Evolutionary conservation across 2,113 vertebrate species (phyloP), one percentile per base, ranked within the genome.

Genomic region (Penelope pileata): DNA sequence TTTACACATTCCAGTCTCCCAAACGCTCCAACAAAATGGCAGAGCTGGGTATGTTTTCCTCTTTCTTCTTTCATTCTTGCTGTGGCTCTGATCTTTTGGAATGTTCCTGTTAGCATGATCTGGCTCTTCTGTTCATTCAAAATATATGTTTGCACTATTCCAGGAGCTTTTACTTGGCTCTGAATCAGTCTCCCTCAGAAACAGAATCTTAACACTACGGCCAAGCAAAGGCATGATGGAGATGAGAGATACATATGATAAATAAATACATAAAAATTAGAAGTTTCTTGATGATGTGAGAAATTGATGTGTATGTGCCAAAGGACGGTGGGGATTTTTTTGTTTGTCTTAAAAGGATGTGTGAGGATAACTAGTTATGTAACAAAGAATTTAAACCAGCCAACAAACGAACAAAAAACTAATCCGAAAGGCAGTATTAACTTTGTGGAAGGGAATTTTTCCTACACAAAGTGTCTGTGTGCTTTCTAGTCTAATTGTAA

Each of bases 1-100:
- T 99, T 94, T 99, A 99, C 94, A 97, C 98, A 1, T 99, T 99
- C 96, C 98, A 99, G 95, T 98, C 97, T 86, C 97, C 97, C 85
- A 99, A 98, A 93, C 98, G 98, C 10, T 93, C 98, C 74, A 98
- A 98, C 96, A 98, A 98, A 95, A 98, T 99, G 99, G 97, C 99
- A 91, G 98, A 98, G 85, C 98, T 98, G 58, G 99, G 99, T 99
- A 97, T 67, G 97, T 93, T 92, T 72, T 85, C 47, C 17, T 78
- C 48, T 82, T 74, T 96, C 9, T 74, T 83, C n/a, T 86, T 96
- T 58, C 43, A 9, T 45, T 67, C 45, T 78, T 67, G 17, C 30
- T 58, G 16, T 63, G n/a, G 36, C 45, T 90, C 1, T 58, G 45
- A 21, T 74, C 7, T 45, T 64, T 54, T 38, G 36, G 26, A 69